Evolutionary conservation across 2,113 vertebrate species (phyloP), one percentile per base, ranked within the genome.

Genomic region (Aphelocoma coerulescens): DNA sequence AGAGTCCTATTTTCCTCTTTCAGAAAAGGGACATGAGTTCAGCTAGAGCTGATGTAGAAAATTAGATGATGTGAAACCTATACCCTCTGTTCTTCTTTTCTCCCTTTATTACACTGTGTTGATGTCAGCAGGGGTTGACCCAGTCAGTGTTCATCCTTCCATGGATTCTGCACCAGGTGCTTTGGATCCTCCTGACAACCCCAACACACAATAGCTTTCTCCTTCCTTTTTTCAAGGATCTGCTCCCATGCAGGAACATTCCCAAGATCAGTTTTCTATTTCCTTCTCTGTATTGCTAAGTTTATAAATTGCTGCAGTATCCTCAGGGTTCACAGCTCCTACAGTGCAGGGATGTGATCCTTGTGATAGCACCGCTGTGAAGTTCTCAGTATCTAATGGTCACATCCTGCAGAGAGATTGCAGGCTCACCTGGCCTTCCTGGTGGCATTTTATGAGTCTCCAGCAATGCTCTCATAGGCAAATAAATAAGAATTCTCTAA

Each of bases 401-500:
- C 51, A 72, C n/a, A 74, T 68, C 49, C 20, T 24, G 16, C 32
- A 24, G 61, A 49, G 65, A 73, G 54, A 52, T 3, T 77, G 39
- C 37, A 66, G 68, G 62, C 41, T 84, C 79, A 78, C 68, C 57
- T 68, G 37, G 55, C 17, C 37, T 81, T 91, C 52, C 82, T 91
- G 63, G 82, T 76, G 79, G 59, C 65, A 55, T 46, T 88, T 74
- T 78, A 54, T 67, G 51, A 76, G 41, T 69, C 26, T 68, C 49
- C 23, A 89, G 61, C 69, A 93, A 61, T 69, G 19, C 13, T 65
- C 30, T 61, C 44, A 43, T 39, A 65, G 24, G 24, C 55, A 62
- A 73, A 63, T 79, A 93, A 96, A 75, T 85, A 91, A 85, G 86
- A 81, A 87, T 82, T 61, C 86, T 87, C 63, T 68, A 69, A 79